Evolutionary conservation across 1,140 invertebrate species (phyloP), one percentile per base, ranked within the genome.

Genomic region (Tetraneura akinire): DNA sequence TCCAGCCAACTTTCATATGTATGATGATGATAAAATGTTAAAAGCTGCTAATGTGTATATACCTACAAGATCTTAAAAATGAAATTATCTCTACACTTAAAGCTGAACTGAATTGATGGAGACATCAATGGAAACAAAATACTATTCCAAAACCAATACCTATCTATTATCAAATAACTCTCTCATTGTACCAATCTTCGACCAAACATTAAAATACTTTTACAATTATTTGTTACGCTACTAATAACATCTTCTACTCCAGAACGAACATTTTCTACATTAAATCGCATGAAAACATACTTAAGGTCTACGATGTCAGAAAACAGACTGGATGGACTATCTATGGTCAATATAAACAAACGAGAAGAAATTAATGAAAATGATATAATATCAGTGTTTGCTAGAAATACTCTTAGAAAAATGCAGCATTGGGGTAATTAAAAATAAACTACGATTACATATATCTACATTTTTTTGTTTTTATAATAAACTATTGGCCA

Each of bases 271-370:
- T 73, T 73, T 51, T 73, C 70, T 0, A 53, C 47, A 2, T 49
- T 73, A n/a, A 21, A 16, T 53, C 45, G 71, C 13, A 14, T 74
- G 26, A 74, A 74, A 74, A 53, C 71, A 16, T 74, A 74, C 21
- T 29, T 74, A 29, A 47, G 71, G 3, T 49, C 42, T 14, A 74
- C 71, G 2, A 74, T 74, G 71, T 29, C n/a, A 53, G 47, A 74
- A 16, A 13, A 47, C 3, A 11, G 71, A 10, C 26, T 73, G 9
- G 51, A 73, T 51, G 70, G 70, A 18, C 26, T 53, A 49, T 18
- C 42, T 26, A 13, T 73, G 18, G 18, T 9, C 13, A 74, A 53
- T 53, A 53, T 74, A 21, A 45, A 74, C 3, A 70, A 70, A 55
- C n/a, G 21, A 55, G 53, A 21, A 55, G 3, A 21, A 21, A 5